A percentile compares a stretch with the other conserved stretches of the same genome.
Evolutionary conservation across 2,797 vertebrate species (phyloP).

Genomic region (Sebastes melanostomus): DNA sequence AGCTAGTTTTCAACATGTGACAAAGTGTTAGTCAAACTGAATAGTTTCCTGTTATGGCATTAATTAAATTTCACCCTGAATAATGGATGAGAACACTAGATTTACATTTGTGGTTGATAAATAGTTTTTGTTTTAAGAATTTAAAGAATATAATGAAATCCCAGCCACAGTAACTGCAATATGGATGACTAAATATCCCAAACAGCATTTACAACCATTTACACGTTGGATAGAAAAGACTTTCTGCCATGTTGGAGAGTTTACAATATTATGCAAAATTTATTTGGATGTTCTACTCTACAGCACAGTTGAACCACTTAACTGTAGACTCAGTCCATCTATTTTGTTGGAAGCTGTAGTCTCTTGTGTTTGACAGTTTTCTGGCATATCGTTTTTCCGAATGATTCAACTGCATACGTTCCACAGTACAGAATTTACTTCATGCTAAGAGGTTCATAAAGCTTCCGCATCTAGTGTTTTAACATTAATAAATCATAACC

Average conservation of each 20-base stretch:
- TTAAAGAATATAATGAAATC: neutral
- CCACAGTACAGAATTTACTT: neutral
- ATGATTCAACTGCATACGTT: neutral
- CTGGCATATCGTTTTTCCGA: neutral
- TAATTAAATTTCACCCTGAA: slow-evolving; percentile 29
- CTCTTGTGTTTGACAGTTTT: neutral
- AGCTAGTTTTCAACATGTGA: slow-evolving; percentile 10
- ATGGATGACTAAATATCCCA: neutral
- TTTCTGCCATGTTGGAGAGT: neutral
- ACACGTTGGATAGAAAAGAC: neutral
- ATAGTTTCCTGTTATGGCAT: slow-evolving; percentile 28
- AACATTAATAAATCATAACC: neutral
- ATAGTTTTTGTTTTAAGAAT: neutral
- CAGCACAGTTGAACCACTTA: neutral
- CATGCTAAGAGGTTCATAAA: neutral
- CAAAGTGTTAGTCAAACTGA: slow-evolving; percentile 25
- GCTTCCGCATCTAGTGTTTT: neutral
- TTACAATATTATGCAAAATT: neutral
- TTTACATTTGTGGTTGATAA: neutral
- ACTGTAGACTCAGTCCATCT: neutral
- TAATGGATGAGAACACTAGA: neutral
- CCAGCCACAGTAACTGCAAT: neutral
- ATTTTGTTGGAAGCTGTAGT: neutral
- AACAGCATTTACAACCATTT: neutral
- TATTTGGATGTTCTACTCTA: neutral